phyloP scores from a whole-genome alignment of 2,797 vertebrate genomes.

The Rhinella marina region DNA sequence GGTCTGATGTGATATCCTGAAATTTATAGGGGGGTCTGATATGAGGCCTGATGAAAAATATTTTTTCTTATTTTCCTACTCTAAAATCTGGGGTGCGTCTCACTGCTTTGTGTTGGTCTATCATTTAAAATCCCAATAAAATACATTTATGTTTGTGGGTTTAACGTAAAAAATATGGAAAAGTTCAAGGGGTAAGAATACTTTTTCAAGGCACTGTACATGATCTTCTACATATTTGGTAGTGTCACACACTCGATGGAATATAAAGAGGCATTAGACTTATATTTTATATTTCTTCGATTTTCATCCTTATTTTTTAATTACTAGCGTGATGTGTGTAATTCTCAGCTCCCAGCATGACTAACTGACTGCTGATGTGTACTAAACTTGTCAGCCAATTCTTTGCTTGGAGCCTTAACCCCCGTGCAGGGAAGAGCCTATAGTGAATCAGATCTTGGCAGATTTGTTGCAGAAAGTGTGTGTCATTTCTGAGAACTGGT shows the following conservation, averaged over 20 bases:
- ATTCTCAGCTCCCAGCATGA: constrained; percentile 51
- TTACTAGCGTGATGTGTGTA: constrained; percentile 51
- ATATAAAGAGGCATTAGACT: background rate
- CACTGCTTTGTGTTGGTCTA: too few species aligned
- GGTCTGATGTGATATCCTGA: too few species aligned
- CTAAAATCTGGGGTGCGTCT: too few species aligned
- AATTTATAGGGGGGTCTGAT: too few species aligned
- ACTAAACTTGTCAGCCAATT: constrained; percentile 54
- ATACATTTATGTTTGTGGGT: too few species aligned
- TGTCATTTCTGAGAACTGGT: constrained; percentile 55
- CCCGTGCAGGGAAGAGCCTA: constrained; percentile 46
- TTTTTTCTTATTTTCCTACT: too few species aligned
- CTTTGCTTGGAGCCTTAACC: constrained; percentile 53
- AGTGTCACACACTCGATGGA: background rate
- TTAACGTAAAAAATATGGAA: too few species aligned
- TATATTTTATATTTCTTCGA: background rate
- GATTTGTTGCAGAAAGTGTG: constrained; percentile 54
- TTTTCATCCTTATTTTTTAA: constrained; percentile 44
- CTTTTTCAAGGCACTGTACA: too few species aligned
- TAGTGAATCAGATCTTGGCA: constrained; percentile 62
- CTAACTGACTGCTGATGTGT: constrained; percentile 57
- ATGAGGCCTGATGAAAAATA: too few species aligned
- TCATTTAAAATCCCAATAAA: too few species aligned
- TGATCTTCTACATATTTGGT: background rate
- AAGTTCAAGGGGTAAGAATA: too few species aligned